These are phyloP conservation scores for Xiphorhynchus erythropygius DNA, from an alignment of 2,797 vertebrate species.

Conservation along the genomic window DNA sequence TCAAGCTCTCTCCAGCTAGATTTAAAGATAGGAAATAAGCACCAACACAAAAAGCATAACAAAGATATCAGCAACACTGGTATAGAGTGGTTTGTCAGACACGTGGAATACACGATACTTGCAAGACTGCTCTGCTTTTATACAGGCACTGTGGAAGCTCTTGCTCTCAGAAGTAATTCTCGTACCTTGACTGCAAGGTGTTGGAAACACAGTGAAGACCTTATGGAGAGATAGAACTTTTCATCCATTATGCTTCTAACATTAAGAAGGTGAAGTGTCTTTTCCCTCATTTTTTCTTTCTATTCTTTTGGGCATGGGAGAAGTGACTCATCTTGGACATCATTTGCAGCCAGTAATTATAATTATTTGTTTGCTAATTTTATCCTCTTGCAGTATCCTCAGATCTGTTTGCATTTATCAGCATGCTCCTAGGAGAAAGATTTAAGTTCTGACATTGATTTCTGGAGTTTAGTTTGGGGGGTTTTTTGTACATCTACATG, in stretches of 20 bases:
- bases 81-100: not conserved
- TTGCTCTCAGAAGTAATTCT: not conserved
- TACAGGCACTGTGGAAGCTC: not conserved
- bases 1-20: constrained; percentile 1
- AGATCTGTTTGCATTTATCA: not conserved
- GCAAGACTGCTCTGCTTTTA: not conserved
- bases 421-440: not conserved
- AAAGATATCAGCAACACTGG: not conserved
- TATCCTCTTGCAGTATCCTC: not conserved
- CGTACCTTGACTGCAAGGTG: not conserved
- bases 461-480: accelerated
- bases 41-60: not conserved
- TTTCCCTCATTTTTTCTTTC: not conserved
- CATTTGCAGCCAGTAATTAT: not conserved
- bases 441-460: not conserved
- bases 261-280: not conserved
- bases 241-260: not conserved
- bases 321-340: not conserved
- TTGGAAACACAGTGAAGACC: not conserved
- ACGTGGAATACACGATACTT: not conserved
- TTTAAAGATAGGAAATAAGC: constrained; percentile 6
- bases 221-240: not conserved
- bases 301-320: not conserved
- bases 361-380: not conserved
- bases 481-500: not conserved